These are phyloP conservation scores for Linnaemya tessellans DNA, from an alignment of 2,888 invertebrate genomes.

Conservation along the genomic window DNA sequence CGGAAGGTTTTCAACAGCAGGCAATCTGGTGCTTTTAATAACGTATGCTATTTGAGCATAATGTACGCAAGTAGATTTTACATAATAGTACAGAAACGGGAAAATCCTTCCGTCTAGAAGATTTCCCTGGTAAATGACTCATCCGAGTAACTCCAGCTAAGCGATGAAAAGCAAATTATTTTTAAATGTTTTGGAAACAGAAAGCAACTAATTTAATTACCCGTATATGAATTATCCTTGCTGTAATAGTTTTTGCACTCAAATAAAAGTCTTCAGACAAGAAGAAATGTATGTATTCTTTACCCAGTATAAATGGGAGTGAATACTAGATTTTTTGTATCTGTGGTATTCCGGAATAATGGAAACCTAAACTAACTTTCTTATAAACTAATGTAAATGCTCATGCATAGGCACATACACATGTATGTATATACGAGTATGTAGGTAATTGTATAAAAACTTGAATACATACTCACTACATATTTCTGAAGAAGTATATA, in stretches of 20 bases:
- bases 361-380: constrained; percentile 3
- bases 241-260: background rate
- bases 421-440: too few relatives aligned
- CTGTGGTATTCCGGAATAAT: background rate
- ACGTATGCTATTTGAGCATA: too few relatives aligned
- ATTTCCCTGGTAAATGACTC: background rate
- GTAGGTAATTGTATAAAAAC: too few relatives aligned
- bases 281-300: background rate
- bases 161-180: background rate
- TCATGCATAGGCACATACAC: background rate
- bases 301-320: constrained; percentile 49
- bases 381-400: background rate
- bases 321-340: constrained; percentile 33
- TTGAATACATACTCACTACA: background rate
- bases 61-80: too few relatives aligned
- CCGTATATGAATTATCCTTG: background rate
- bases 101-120: too few relatives aligned
- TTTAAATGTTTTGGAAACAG: background rate
- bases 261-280: background rate
- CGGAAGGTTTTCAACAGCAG: too few relatives aligned
- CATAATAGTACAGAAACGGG: too few relatives aligned
- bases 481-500: background rate
- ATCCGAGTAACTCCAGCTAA: background rate
- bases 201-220: background rate
- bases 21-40: too few relatives aligned